Base-by-base conservation (phyloP, 2,113 vertebrate species). In the Xiphophorus hellerii region DNA sequence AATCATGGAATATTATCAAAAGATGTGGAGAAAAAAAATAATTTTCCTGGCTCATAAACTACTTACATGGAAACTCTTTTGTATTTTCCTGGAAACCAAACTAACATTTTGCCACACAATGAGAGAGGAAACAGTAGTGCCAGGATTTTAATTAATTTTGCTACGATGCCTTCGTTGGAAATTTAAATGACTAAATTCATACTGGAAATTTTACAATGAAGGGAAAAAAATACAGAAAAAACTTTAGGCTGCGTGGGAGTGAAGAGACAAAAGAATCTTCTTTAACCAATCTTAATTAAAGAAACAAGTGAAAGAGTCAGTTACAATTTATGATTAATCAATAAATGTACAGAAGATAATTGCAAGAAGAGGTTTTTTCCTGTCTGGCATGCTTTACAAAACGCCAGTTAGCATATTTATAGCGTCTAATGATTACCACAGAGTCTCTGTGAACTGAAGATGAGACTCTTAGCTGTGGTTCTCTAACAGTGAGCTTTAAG, bases 81-180 rank as follows among this genome's bases (percentile, higher is more conserved):
- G 73, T 62, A 29, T 81, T 78, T 70, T 37, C 75, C 76, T 62
- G 69, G 78, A 81, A 27, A 9, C 71, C 64, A 65, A 71, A 78
- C 83, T 84, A 77, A 22, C 22, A 73, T 64, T 74, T 69, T 30
- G 10, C 73, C 69, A 76, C 80, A 77, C 48, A 62, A 71, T 39
- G 62, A 72, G 79, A 67, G 27, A 67, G 67, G 14, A 5, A 71
- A 74, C 39, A n/a, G 60, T 62, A 29, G 68, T 74, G 76, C 83
- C 81, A 75, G 64, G 67, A 73, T 81, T 88, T 88, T 73, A 84
- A 85, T 87, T 79, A 66, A 76, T 78, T 75, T 77, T 60, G 67
- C 27, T 54, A 39, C 48, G 71, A 33, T 75, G 80, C 22, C 63
- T 82, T 80, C 0, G 0, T 51, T 80, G 67, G 48, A 71, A 80